Base-by-base conservation (phyloP, 1,140 invertebrate genomes). In the roundworm (Caenorhabditis elegans) region DNA sequence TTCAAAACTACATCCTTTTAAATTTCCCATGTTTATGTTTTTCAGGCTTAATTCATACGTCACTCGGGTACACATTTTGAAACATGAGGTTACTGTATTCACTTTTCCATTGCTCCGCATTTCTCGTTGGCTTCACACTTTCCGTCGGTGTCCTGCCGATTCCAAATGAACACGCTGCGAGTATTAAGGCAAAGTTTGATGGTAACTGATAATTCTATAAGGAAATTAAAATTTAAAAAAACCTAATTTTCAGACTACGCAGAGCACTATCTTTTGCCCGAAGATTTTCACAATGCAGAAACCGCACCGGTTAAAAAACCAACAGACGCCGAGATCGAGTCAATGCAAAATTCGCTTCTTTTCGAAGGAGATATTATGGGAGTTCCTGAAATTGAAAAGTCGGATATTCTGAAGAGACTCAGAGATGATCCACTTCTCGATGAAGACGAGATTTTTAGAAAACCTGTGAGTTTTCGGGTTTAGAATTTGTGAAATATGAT, bases 291-390 rank as follows among this genome's bases (percentile, higher is more conserved):
- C 78, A 76, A 88, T 24, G 89, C 89, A 31, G 55, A 80, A 19
- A 65, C 28, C 28, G 31, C 43, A 89, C 60, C 81, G 87, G 87
- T 88, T 3, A 53, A 76, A 31, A 86, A 83, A 79, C 88, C 88
- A 48, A 88, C 86, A 39, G 49, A 55, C 8, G 78, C 78, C 15
- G 85, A 90, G 34, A 43, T 89, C 24, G 88, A 90, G 55, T 85
- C 88, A 22, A 86, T 89, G 55, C 86, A 89, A 76, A 90, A 90
- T 49, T 77, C 76, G 8, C 79, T 86, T 39, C 82, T 90, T n/a
- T 89, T 89, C 82, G 88, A 88, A 79, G 88, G 88, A 53, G 88
- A 89, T 78, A 89, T 89, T 22, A 77, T 90, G 36, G 88, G 88
- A 53, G 82, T 87, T 31, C 84, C 87, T 11, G 28, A 76, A 26